Evolutionary conservation across 2,888 invertebrate species (phyloP), one percentile per base, ranked within the genome.

Genomic region (Stegophylla sp.): DNA sequence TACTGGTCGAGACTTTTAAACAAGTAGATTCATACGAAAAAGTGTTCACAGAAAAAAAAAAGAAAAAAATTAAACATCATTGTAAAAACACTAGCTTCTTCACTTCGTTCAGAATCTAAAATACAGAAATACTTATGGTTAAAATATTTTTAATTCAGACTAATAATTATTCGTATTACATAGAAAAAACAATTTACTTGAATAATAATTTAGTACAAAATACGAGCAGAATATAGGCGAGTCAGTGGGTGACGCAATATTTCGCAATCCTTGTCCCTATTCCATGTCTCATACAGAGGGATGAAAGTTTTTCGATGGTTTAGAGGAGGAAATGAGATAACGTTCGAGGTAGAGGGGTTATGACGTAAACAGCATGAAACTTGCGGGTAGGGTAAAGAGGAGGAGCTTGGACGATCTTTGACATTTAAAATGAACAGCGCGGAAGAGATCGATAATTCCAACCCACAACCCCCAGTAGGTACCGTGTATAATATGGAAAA

Each of bases 311-410:
- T 66, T 53, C 51, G 41, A 17, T 41, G 41, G 75, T 43, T 53
- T 53, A 17, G 26, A 53, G 12, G 23, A 48, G 23, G 75, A 53
- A 64, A 64, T 20, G 51, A 34, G 51, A 64, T 64, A 53, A 1
- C 20, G 64, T 41, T 26, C 23, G 23, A n/a, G 75, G 75, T 66
- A 53, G 53, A 48, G 75, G 53, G 75, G 75, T 26, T 66, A 76
- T 76, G 75, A 66, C 75, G 75, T 76, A 64, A 76, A 76, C 41
- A 23, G 66, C 64, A 76, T 51, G 61, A 28, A 51, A 75, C 74
- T 51, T 23, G 74, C 20, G 79, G 79, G 51, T 51, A 28, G 41
- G 13, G 41, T 26, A 51, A 61, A 28, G 12, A 45, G 69, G 26
- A 71, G 41, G 43, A 28, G 48, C 76, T 56, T 45, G 43, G 51